A percentile compares a stretch with the other conserved stretches of the same genome.
Conservation (phyloP, 2,888 invertebrate genomes). For the Ctena decussata region DNA sequence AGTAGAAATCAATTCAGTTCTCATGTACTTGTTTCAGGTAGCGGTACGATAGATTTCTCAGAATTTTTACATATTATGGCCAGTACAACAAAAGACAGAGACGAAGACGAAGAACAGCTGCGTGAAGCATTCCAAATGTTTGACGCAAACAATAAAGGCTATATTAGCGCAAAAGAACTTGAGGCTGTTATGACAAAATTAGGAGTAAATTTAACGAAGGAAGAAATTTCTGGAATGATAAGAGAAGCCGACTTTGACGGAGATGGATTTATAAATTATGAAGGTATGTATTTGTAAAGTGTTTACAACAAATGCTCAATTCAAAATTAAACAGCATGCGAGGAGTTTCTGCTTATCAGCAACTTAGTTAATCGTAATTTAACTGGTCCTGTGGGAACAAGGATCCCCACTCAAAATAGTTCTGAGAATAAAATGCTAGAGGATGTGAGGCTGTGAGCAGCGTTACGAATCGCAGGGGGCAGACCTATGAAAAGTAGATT, state of each 20-base stretch:
- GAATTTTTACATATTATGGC: slow-evolving; percentile 32
- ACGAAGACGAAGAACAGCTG: background rate
- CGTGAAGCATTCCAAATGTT: slow-evolving; percentile 15
- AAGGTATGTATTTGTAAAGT: background rate
- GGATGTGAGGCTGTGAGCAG: too few species aligned
- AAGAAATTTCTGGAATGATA: background rate
- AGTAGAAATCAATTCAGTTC: too few species aligned
- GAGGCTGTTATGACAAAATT: background rate
- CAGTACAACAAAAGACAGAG: background rate
- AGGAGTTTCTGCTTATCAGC: too few species aligned
- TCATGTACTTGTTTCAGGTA: background rate
- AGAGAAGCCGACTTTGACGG: background rate
- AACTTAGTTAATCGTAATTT: too few species aligned
- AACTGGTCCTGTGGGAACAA: too few species aligned
- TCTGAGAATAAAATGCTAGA: too few species aligned
- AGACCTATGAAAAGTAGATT: too few species aligned
- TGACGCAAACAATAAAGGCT: background rate
- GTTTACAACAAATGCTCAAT: too few species aligned
- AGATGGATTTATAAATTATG: background rate
- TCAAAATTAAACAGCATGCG: too few species aligned
- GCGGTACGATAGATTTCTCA: slow-evolving; percentile 11
- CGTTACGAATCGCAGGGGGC: too few species aligned
- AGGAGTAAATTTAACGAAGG: background rate
- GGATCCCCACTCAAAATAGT: too few species aligned
- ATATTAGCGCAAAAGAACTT: background rate